A percentile compares a stretch with the other conserved stretches of the same genome.
phyloP scores from a whole-genome alignment of 2,797 vertebrate species.

The Naso thynnoides region DNA sequence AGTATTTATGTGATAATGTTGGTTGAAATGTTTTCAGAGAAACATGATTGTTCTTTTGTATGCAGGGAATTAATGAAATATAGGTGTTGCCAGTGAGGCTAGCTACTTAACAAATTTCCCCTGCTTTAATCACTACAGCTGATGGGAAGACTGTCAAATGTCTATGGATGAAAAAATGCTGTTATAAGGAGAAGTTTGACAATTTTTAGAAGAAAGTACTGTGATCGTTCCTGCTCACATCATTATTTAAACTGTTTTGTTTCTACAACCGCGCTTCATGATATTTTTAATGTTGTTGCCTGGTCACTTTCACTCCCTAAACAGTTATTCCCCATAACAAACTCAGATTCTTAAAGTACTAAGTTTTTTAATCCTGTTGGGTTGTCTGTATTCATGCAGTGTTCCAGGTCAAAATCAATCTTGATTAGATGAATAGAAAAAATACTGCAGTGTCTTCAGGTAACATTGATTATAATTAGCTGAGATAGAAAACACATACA shows the following conservation, averaged over 20 bases:
- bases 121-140: neutral
- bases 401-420: slow-evolving; percentile 30
- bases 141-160: slow-evolving; percentile 3
- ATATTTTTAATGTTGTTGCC: slow-evolving; percentile 1
- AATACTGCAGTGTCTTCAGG: slow-evolving; percentile 31
- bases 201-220: neutral
- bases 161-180: neutral
- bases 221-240: neutral
- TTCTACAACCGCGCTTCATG: neutral
- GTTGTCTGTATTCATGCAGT: slow-evolving; percentile 48
- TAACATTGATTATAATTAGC: slow-evolving; percentile 60
- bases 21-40: slow-evolving; percentile 16
- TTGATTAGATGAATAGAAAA: slow-evolving; percentile 41
- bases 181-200: neutral
- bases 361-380: neutral
- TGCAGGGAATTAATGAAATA: slow-evolving; percentile 1
- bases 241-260: neutral
- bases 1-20: slow-evolving; percentile 40
- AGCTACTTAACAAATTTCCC: slow-evolving; percentile 1
- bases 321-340: neutral
- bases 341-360: neutral
- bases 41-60: slow-evolving; percentile 2
- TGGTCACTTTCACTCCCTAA: neutral
- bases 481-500: slow-evolving; percentile 26
- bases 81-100: neutral